Conservation (phyloP, 2,797 vertebrate genomes). For the Mormyrus proboscirostris region DNA sequence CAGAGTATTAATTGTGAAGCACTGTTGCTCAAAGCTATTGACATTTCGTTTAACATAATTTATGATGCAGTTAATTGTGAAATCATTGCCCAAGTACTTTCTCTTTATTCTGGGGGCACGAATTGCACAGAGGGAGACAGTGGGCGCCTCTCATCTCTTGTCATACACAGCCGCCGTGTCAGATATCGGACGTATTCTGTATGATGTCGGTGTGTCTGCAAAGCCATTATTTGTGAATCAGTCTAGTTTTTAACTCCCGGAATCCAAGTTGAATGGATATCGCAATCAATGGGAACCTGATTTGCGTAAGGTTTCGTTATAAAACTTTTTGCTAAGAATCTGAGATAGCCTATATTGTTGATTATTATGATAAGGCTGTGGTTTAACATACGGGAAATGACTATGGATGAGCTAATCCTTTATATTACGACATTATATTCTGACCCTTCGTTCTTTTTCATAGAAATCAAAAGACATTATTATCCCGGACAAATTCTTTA, state of each 20-base stretch:
- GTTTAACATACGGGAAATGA: not conserved
- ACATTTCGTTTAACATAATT: not conserved
- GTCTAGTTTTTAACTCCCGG: not conserved
- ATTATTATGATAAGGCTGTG: not conserved
- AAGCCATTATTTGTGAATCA: not conserved
- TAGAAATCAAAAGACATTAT: not conserved
- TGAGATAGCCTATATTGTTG: not conserved
- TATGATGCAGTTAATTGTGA: not conserved
- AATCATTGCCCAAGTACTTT: not conserved
- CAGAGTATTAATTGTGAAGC: not conserved
- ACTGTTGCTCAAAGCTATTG: not conserved
- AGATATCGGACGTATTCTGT: not conserved
- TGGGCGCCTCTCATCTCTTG: not conserved
- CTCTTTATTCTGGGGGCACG: not conserved
- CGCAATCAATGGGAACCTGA: not conserved
- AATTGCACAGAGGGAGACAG: not conserved
- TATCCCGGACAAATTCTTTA: not conserved
- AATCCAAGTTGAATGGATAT: not conserved
- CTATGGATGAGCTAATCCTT: not conserved
- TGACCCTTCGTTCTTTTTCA: not conserved
- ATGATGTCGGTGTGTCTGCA: not conserved
- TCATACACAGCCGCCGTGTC: not conserved
- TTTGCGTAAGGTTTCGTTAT: not conserved
- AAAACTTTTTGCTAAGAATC: not conserved
- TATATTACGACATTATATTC: not conserved